Evolutionary conservation across 2,797 vertebrate genomes (phyloP).

Genomic region (Lagorchestes hirsutus): DNA sequence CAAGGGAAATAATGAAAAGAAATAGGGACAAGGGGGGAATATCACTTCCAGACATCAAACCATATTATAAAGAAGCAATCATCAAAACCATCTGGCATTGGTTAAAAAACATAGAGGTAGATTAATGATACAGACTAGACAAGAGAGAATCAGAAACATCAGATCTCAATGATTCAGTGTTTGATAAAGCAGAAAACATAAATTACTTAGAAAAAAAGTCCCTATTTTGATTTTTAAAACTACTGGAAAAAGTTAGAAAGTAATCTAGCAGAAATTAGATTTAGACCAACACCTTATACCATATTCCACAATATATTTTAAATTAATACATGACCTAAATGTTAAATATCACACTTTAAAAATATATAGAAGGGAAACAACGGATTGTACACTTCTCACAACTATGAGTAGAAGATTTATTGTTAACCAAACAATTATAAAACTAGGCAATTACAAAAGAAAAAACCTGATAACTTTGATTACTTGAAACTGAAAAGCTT

Average conservation of each 20-base stretch:
- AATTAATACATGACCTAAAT: neutral
- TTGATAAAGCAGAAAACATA: neutral
- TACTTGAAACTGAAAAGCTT: neutral
- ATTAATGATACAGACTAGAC: neutral
- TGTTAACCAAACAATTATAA: neutral
- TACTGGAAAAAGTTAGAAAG: neutral
- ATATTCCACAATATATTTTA: neutral
- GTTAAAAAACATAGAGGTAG: neutral
- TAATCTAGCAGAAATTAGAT: neutral
- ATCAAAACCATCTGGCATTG: neutral
- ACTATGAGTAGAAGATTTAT: neutral
- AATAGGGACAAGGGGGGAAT: neutral
- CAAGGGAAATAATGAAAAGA: neutral
- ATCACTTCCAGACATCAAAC: neutral
- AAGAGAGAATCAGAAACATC: neutral
- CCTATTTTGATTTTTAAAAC: neutral
- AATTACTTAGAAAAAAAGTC: neutral
- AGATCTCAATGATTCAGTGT: neutral
- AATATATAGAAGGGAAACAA: neutral
- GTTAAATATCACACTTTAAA: neutral
- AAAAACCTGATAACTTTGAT: neutral
- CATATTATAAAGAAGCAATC: neutral
- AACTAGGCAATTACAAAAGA: neutral
- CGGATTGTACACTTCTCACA: neutral
- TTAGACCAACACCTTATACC: neutral